Conservation (phyloP, 92 coral and sea anemone genomes). For the Siderastrea siderea region DNA sequence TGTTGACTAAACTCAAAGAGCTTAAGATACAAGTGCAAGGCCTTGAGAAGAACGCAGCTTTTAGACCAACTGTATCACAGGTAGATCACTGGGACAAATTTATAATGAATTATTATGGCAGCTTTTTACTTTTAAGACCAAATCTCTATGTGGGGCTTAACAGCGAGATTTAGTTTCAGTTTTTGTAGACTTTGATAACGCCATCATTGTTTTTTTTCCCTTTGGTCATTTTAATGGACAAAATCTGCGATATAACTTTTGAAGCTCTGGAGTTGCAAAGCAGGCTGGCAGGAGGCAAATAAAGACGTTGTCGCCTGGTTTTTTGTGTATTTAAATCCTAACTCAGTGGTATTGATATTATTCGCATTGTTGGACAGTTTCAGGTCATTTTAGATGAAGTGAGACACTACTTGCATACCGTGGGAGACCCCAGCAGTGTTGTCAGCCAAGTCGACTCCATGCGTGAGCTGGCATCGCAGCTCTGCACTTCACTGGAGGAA, state of each 20-base stretch:
- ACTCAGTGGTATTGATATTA: background rate
- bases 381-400: conserved; percentile 68
- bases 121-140: too few species aligned
- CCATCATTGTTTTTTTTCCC: too few species aligned
- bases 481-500: conserved; percentile 22
- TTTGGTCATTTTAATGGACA: too few species aligned
- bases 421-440: conserved; percentile 71
- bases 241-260: too few species aligned
- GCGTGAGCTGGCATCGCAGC: conserved; percentile 34
- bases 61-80: conserved; percentile 88
- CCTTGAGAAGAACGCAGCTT: conserved; percentile 74
- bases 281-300: too few species aligned
- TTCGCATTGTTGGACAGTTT: conserved; percentile 56
- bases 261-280: too few species aligned
- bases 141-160: too few species aligned
- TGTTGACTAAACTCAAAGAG: conserved; percentile 54
- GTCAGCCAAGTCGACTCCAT: conserved; percentile 18
- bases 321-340: background rate
- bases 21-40: conserved; percentile 34
- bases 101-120: too few species aligned
- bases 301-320: too few species aligned
- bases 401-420: conserved; percentile 74
- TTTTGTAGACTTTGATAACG: too few species aligned
- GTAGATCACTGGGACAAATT: conserved; percentile 29
- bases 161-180: too few species aligned